These are phyloP conservation scores for Eulithis prunata DNA, from an alignment of 2,888 invertebrate genomes.

Conservation along the genomic window DNA sequence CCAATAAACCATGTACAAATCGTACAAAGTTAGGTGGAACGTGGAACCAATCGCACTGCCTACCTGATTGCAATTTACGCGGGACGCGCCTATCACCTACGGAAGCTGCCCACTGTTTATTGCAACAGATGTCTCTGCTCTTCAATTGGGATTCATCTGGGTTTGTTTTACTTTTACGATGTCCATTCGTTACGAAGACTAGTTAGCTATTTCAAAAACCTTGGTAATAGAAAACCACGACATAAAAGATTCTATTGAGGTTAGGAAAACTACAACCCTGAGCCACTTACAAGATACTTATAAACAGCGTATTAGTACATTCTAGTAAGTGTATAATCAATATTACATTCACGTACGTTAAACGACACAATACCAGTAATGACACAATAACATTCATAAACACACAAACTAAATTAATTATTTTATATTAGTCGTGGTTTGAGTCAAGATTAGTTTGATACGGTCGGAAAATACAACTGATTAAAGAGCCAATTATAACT, in stretches of 20 bases:
- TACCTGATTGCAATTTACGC: conserved; percentile 4
- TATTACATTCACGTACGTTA: conserved; percentile 43
- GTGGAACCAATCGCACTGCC: conserved; percentile 4
- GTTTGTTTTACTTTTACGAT: too few relatives aligned
- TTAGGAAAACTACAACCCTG: too few relatives aligned
- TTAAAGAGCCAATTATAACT: too few relatives aligned
- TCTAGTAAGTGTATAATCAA: conserved; percentile 11
- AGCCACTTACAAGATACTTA: too few relatives aligned
- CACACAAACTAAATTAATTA: conserved; percentile 27
- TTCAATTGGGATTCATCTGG: neutral
- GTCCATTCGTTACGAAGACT: too few relatives aligned
- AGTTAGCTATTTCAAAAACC: too few relatives aligned
- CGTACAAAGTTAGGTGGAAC: too few relatives aligned
- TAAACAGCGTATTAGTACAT: too few relatives aligned
- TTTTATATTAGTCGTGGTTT: conserved; percentile 40
- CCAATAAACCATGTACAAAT: too few relatives aligned
- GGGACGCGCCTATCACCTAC: conserved; percentile 5
- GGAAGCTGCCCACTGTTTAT: conserved; percentile 13
- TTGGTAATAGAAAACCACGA: too few relatives aligned
- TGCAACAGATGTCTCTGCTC: conserved; percentile 1
- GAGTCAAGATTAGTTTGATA: conserved; percentile 32
- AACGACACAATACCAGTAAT: conserved; percentile 42
- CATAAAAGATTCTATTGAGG: too few relatives aligned
- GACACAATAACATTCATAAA: conserved; percentile 29
- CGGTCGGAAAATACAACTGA: conserved; percentile 25